Base-by-base conservation (phyloP, 2,888 invertebrate species). In the Agonopterix alstromeriana region DNA sequence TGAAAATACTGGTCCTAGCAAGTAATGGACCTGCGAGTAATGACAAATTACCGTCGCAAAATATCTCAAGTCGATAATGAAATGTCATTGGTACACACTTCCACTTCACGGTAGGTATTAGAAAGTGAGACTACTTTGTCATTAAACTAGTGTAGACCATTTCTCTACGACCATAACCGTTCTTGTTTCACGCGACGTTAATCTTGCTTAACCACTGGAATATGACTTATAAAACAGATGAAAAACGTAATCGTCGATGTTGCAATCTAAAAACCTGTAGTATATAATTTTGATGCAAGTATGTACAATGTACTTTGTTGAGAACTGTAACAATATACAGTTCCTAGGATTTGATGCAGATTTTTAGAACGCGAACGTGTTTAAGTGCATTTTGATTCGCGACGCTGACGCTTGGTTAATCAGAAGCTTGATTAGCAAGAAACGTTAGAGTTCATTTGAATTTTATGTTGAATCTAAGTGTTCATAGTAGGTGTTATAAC, bases 181-280 rank as follows among this genome's bases (percentile, higher is more conserved):
- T 53, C 46, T 53, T 48, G 57, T 63, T 63, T 60, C 55, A 65
- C 57, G 59, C 53, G 48, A 57, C 54, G 63, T 58, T 58, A 57
- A 54, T 49, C 38, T 35, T 27, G 36, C 38, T 42, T 12, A 40
- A 40, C 41, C 38, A 42, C 46, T 36, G n/a, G 27, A 27, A 27
- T 27, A 27, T 27, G 2, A 27, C 27, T 27, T 27, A 27, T 27
- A 27, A 27, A 27, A 27, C 27, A 27, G 27, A 27, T 27, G 27
- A 27, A 27, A 27, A 27, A 27, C 27, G 27, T 27, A 27, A 27
- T 27, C 27, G 27, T 27, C 5, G 5, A 27, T 27, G 27, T 27
- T 3, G 27, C 27, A 27, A 27, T 27, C 27, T 27, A 27, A 27
- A 27, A 7, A 5, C 27, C 27, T 5, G 27, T 27, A 27, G 27